These are phyloP conservation scores for Leptopilina myrica DNA, from an alignment of 2,888 invertebrate genomes.

Conservation along the genomic window DNA sequence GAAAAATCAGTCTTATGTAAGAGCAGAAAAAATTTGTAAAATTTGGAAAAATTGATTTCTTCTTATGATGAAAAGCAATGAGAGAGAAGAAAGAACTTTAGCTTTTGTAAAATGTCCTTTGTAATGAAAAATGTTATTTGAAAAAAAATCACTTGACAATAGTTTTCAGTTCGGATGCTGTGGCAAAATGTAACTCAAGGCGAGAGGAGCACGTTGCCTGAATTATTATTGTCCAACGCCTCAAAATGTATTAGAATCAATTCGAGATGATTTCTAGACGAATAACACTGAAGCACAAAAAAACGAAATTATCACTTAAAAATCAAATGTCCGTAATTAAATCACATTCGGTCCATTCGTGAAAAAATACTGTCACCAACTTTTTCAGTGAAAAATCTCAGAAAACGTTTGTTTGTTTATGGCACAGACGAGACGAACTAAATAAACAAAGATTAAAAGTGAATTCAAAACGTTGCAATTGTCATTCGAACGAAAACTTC, in stretches of 20 bases:
- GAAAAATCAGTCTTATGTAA: conserved; percentile 50
- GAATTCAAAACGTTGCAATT: not conserved
- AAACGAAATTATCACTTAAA: not conserved
- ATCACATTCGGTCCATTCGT: not conserved
- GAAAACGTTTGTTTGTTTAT: not conserved
- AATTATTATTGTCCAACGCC: conserved; percentile 13
- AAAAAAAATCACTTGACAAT: conserved; percentile 26
- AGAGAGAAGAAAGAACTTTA: no score
- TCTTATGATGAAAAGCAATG: no score
- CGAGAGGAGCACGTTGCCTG: conserved; percentile 5
- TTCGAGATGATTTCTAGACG: conserved; percentile 25
- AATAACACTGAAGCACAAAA: not conserved
- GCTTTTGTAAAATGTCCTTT: not conserved
- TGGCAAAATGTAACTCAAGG: not conserved
- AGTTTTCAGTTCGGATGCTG: conserved; percentile 17
- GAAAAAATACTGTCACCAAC: not conserved
- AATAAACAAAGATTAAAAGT: not conserved
- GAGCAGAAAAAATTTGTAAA: not conserved
- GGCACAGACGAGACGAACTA: not conserved
- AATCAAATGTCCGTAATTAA: not conserved
- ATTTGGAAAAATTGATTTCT: no score
- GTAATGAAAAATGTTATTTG: conserved; percentile 3
- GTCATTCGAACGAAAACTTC: conserved; percentile 44
- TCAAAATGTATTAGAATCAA: conserved; percentile 24
- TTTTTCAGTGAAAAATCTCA: not conserved